Evolutionary conservation across 2,797 vertebrate species (phyloP).

Genomic region (Spinibarbus caldwelli): DNA sequence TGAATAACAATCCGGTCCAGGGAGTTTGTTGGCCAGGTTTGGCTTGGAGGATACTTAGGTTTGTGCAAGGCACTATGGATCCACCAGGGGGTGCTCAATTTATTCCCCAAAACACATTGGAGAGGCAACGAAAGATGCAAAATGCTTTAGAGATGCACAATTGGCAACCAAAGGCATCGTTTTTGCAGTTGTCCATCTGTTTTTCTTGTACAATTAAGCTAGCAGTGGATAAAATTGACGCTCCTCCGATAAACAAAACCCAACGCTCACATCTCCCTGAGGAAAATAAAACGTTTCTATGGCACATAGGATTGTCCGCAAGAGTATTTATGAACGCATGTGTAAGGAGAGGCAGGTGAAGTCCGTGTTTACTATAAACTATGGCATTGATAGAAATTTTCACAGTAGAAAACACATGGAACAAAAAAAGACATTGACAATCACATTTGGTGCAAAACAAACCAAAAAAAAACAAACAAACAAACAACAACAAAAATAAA

Average conservation of each 20-base stretch:
- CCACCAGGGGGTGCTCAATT: constrained; percentile 67
- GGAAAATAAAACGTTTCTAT: constrained; percentile 78
- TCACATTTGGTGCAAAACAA: constrained; percentile 63
- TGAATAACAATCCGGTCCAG: constrained; percentile 21
- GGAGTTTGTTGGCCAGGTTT: constrained; percentile 60
- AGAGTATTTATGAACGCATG: constrained; percentile 60
- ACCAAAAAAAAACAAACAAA: constrained; percentile 47
- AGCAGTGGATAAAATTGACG: not conserved
- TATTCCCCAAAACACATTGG: constrained; percentile 53
- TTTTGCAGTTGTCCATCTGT: constrained; percentile 11
- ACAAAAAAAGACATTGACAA: constrained; percentile 57
- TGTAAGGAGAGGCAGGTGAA: constrained; percentile 39
- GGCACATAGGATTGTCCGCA: constrained; percentile 83
- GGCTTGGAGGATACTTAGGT: constrained; percentile 65
- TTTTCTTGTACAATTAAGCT: not conserved
- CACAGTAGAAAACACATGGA: constrained; percentile 75
- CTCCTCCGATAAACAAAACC: constrained; percentile 25
- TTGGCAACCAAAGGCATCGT: constrained; percentile 13
- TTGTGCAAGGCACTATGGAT: constrained; percentile 75
- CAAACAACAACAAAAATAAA: too few species aligned
- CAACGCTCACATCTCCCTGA: constrained; percentile 69
- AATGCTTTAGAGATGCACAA: constrained; percentile 16
- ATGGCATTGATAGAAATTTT: constrained; percentile 75
- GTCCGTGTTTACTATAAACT: constrained; percentile 65
- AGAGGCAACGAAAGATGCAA: constrained; percentile 48